A percentile compares a stretch with the other conserved stretches of the same genome.
phyloP scores from a whole-genome alignment of 2,113 vertebrate species.

The Jacana jacana region DNA sequence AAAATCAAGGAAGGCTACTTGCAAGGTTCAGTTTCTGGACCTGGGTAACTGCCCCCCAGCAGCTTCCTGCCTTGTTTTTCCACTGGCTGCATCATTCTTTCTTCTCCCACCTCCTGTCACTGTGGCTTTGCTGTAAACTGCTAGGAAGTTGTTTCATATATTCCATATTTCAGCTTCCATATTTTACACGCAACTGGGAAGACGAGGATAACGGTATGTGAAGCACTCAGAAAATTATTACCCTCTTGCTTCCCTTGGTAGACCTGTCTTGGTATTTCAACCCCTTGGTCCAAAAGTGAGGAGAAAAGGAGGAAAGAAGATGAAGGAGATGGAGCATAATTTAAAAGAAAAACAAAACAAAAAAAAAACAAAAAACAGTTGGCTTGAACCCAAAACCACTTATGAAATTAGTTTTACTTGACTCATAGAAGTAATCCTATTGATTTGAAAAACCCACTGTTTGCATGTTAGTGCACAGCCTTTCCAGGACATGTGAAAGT shows the following conservation, averaged over 20 bases:
- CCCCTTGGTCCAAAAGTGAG: not conserved
- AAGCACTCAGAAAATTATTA: not conserved
- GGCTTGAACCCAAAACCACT: not conserved
- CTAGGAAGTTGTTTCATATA: not conserved
- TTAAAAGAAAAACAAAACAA: not conserved
- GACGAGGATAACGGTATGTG: not conserved
- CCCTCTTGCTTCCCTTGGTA: not conserved
- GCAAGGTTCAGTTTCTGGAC: not conserved
- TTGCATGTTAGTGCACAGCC: fast-evolving
- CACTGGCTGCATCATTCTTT: not conserved
- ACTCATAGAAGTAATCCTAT: not conserved
- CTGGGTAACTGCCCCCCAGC: not conserved
- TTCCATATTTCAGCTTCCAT: not conserved
- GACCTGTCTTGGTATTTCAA: not conserved
- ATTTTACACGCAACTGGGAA: not conserved
- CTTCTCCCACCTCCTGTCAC: not conserved
- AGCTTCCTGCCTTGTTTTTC: not conserved
- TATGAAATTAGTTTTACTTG: not conserved
- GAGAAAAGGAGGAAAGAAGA: not conserved
- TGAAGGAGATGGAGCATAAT: not conserved
- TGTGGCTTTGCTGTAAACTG: not conserved
- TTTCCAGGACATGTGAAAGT: not conserved
- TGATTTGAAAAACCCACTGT: not conserved
- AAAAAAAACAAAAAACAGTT: not conserved
- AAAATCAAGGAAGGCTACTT: not conserved